These are phyloP conservation scores for Prunella himalayana DNA, from an alignment of 2,113 vertebrate genomes.

Conservation along the genomic window DNA sequence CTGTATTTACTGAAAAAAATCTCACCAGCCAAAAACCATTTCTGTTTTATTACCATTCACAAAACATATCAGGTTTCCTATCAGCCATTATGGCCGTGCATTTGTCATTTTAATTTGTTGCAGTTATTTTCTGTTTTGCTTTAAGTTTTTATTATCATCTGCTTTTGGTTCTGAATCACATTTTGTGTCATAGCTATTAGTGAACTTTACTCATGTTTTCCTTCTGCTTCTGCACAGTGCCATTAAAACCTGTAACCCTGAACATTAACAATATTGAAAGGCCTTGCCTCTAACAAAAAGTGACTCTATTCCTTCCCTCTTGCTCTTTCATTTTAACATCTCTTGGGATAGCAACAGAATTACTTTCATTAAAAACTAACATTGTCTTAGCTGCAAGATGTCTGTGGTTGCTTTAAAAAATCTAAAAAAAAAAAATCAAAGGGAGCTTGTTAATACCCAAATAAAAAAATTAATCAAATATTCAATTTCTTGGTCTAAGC, in stretches of 20 bases:
- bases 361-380: constrained; percentile 69
- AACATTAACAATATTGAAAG: constrained; percentile 69
- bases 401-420: constrained; percentile 91
- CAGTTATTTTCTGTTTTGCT: constrained; percentile 69
- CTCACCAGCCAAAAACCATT: constrained; percentile 10
- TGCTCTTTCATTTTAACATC: constrained; percentile 39
- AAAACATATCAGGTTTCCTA: constrained; percentile 77
- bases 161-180: constrained; percentile 40
- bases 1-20: constrained; percentile 52
- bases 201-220: constrained; percentile 48
- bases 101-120: constrained; percentile 76
- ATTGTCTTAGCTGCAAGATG: constrained; percentile 69
- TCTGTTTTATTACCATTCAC: constrained; percentile 33
- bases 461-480: constrained; percentile 65
- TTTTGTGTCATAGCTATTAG: constrained; percentile 34
- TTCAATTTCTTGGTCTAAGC: constrained; percentile 45
- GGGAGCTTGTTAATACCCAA: constrained; percentile 24
- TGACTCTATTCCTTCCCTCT: not conserved
- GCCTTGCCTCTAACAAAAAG: constrained; percentile 77
- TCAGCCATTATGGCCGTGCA: constrained; percentile 72
- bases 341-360: constrained; percentile 62
- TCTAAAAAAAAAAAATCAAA: not conserved
- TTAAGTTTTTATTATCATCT: constrained; percentile 30
- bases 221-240: constrained; percentile 55
- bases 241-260: constrained; percentile 73